Evolutionary conservation across 2,113 vertebrate species (phyloP).

Genomic region (Synodontis membranacea): DNA sequence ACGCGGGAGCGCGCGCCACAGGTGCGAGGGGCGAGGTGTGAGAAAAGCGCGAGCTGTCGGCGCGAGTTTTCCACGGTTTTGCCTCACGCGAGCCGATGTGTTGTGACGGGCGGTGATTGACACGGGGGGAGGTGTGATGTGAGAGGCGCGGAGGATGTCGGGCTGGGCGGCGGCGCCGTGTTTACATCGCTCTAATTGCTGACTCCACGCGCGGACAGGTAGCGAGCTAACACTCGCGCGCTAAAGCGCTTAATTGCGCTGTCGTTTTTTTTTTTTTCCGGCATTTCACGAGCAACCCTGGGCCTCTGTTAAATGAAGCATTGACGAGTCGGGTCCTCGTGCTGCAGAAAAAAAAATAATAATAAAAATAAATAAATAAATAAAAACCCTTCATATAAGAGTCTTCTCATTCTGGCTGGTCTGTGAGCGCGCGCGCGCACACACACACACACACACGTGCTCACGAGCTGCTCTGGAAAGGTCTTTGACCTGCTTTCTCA

Average conservation of each 20-base stretch:
- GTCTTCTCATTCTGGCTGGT: slow-evolving; percentile 51
- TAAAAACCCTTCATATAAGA: slow-evolving; percentile 16
- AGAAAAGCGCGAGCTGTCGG: slow-evolving; percentile 57
- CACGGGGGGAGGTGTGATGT: slow-evolving; percentile 64
- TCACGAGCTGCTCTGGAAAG: neutral
- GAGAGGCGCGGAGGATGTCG: slow-evolving; percentile 56
- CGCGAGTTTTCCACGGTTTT: slow-evolving; percentile 66
- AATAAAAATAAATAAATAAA: neutral
- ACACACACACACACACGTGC: neutral
- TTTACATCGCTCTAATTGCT: slow-evolving; percentile 74
- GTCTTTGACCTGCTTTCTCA: slow-evolving; percentile 22
- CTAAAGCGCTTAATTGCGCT: slow-evolving; percentile 68
- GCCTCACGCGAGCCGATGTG: slow-evolving; percentile 71
- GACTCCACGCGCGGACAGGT: slow-evolving; percentile 67
- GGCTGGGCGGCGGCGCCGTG: slow-evolving; percentile 55
- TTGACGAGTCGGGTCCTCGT: slow-evolving; percentile 49
- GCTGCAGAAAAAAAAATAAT: slow-evolving; percentile 19
- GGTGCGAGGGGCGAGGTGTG: slow-evolving; percentile 52
- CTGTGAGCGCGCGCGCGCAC: neutral
- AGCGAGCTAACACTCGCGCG: slow-evolving; percentile 63
- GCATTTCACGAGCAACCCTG: slow-evolving; percentile 67
- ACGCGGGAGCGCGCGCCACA: slow-evolving; percentile 36
- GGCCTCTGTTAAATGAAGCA: slow-evolving; percentile 66
- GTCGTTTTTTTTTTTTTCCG: slow-evolving; percentile 67
- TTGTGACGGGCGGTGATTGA: slow-evolving; percentile 74